Evolutionary conservation across 2,113 vertebrate genomes (phyloP), one percentile per base, ranked within the genome.

Genomic region (Steatornis caripensis): DNA sequence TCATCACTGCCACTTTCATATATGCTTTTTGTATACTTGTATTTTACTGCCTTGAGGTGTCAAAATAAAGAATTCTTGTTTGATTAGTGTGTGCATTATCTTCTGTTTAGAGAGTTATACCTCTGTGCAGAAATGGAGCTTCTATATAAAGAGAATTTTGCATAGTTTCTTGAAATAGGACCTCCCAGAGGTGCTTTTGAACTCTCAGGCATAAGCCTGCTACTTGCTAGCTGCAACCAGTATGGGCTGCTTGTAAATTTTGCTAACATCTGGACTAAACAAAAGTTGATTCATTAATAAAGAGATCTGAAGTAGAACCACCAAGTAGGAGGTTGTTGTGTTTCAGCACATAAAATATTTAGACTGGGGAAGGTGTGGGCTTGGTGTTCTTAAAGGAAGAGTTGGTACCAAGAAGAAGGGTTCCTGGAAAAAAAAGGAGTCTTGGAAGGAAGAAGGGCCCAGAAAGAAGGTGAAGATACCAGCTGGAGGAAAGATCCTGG

Each of bases 1-100:
- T 95, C 72, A 58, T 91, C 97, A 97, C 97, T 98, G 97, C 97
- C 97, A 97, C 43, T 96, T 95, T 94, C 8, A 0, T 93, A 87
- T 87, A 29, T 82, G 68, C 57, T 68, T 94, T 95, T 97, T 96
- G 71, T 96, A 95, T 93, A 89, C 74, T 72, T 91, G 55, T 90
- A 90, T 97, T 93, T 93, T 96, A 97, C 97, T 95, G 91, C 95
- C 91, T 90, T 70, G 70, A 70, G 74, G 72, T 97, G 93, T 95
- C 95, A 97, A 97, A 97, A 98, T 98, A 98, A 98, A 98, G 19
- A 89, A n/a, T 53, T 80, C 37, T 91, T 74, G 29, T 97, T 97
- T 97, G 57, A 76, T 89, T 85, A 89, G 76, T 57, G 49, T 58
- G 43, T 81, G 51, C 5, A 7, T 15, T 54, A 43, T 89, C 58